phyloP scores from a whole-genome alignment of 2,888 invertebrate genomes.

The Dolichomitus sp. region DNA sequence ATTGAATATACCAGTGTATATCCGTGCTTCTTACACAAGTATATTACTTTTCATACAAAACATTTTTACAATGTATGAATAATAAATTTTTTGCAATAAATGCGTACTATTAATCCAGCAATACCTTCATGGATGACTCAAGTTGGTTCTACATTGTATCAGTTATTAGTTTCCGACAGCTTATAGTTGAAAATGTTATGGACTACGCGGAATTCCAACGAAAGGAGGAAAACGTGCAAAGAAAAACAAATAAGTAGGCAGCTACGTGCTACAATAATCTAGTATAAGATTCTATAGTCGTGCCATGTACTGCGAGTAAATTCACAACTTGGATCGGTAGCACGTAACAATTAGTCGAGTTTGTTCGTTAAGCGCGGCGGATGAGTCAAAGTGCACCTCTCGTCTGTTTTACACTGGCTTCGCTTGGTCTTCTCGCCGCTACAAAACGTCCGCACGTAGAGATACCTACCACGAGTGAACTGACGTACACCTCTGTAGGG shows the following conservation, averaged over 20 bases:
- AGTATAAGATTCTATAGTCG: too few species aligned
- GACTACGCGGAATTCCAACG: not conserved
- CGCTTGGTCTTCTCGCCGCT: slow-evolving; percentile 45
- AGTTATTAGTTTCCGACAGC: not conserved
- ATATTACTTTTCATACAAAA: too few species aligned
- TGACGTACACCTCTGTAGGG: slow-evolving; percentile 42
- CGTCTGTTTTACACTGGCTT: slow-evolving; percentile 32
- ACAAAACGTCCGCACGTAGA: slow-evolving; percentile 58
- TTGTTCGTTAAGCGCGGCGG: slow-evolving; percentile 60
- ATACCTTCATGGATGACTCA: not conserved
- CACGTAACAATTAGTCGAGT: slow-evolving; percentile 62
- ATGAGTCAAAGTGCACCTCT: slow-evolving; percentile 56
- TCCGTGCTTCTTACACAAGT: too few species aligned
- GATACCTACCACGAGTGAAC: slow-evolving; percentile 54
- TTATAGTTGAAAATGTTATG: not conserved
- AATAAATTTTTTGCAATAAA: too few species aligned
- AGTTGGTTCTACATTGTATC: not conserved
- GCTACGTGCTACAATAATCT: slow-evolving; percentile 8
- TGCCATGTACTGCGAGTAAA: not conserved
- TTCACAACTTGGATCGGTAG: slow-evolving; percentile 51
- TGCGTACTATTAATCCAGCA: not conserved
- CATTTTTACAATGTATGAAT: too few species aligned
- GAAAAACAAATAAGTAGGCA: not conserved
- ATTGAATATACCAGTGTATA: too few species aligned
- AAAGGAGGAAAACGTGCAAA: not conserved